These are phyloP conservation scores for Otolemur crassicaudatus DNA, from an alignment of 2,797 vertebrate species.

Conservation along the genomic window DNA sequence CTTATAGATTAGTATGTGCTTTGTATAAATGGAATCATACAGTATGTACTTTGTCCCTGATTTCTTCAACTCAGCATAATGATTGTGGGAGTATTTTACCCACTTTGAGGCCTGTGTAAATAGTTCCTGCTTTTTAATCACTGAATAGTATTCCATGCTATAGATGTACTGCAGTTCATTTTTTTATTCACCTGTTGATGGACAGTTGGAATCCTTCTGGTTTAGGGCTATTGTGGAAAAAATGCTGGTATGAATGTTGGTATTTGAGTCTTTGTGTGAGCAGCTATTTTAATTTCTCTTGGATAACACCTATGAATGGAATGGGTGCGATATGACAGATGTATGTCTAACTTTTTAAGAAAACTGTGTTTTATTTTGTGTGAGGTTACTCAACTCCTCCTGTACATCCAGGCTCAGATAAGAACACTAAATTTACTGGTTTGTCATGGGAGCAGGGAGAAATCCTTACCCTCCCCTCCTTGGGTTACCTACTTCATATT, in stretches of 20 bases:
- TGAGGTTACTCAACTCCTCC: not conserved
- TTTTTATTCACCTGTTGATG: not conserved
- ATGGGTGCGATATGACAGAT: not conserved
- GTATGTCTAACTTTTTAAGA: slow-evolving; percentile 21
- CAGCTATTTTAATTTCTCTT: slow-evolving; percentile 46
- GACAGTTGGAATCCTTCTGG: not conserved
- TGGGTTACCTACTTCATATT: not conserved
- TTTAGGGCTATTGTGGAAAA: not conserved
- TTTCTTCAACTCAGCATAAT: slow-evolving; percentile 3
- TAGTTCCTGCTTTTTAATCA: not conserved
- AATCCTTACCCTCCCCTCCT: not conserved
- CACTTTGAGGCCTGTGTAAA: not conserved
- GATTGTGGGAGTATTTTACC: not conserved
- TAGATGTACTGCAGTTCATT: not conserved
- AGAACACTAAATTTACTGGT: not conserved
- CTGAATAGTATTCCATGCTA: not conserved
- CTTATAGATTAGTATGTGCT: not conserved
- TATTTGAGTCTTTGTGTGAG: slow-evolving; percentile 20
- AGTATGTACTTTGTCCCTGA: not conserved
- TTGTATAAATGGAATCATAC: not conserved
- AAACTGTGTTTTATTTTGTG: slow-evolving; percentile 27
- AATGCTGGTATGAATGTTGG: not conserved
- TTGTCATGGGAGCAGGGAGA: not conserved
- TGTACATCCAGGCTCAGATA: not conserved
- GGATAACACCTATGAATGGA: slow-evolving; percentile 15